phyloP scores from a whole-genome alignment of 2,113 vertebrate species.

The Chaenocephalus aceratus region DNA sequence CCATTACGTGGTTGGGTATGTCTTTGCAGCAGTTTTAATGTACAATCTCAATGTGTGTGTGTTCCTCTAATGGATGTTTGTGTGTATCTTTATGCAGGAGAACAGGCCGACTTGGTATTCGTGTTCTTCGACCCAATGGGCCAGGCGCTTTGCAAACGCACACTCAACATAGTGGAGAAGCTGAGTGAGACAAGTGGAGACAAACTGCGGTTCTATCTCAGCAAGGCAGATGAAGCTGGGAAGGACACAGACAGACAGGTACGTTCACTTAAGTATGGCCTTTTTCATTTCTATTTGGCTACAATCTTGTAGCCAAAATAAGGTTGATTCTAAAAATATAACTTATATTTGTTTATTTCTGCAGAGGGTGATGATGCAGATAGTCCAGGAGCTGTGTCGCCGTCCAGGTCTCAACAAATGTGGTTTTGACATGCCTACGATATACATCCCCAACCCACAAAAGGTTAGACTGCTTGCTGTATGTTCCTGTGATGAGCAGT shows the following conservation, averaged over 20 bases:
- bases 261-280: neutral
- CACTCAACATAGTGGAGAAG: slow-evolving; percentile 86
- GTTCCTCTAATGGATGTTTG: neutral
- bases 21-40: neutral
- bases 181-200: slow-evolving; percentile 84
- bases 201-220: slow-evolving; percentile 86
- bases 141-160: slow-evolving; percentile 88
- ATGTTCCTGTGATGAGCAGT: neutral
- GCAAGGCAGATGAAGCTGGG: slow-evolving; percentile 85
- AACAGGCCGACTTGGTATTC: slow-evolving; percentile 86
- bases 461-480: slow-evolving; percentile 70
- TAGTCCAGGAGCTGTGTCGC: slow-evolving; percentile 87
- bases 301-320: neutral
- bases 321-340: neutral
- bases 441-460: slow-evolving; percentile 87
- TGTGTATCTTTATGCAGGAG: slow-evolving; percentile 69
- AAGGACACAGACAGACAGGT: slow-evolving; percentile 86
- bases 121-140: slow-evolving; percentile 89
- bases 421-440: slow-evolving; percentile 88
- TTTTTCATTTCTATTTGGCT: neutral
- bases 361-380: slow-evolving; percentile 90
- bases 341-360: neutral
- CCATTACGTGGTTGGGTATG: slow-evolving; percentile 86
- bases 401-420: slow-evolving; percentile 88
- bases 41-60: neutral